Conservation (phyloP, 2,113 vertebrate species). For the Calypte anna region DNA sequence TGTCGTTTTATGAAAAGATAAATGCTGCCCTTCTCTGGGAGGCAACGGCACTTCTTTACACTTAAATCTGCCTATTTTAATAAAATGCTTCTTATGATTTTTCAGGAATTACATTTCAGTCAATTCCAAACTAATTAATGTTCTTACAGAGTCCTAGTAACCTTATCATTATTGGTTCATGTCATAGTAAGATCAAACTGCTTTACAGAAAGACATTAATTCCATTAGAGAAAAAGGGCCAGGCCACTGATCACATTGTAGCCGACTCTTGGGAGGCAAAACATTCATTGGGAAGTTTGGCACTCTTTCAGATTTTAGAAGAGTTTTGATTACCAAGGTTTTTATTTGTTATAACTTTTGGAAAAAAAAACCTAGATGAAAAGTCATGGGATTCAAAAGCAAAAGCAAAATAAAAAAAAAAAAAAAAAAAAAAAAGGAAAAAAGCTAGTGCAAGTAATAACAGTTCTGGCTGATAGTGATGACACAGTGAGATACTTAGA, state of each 20-base stretch:
- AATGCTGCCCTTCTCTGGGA: not conserved
- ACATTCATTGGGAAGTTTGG: not conserved
- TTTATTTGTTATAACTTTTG: not conserved
- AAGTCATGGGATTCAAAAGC: rapidly evolving
- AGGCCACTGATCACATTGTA: not conserved
- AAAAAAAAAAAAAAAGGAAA: not conserved
- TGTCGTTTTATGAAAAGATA: not conserved
- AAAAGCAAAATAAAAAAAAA: not conserved
- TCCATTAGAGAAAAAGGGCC: not conserved
- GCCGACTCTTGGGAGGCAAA: not conserved
- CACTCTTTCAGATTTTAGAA: not conserved
- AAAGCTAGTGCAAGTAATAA: not conserved
- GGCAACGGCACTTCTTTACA: not conserved
- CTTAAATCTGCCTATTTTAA: not conserved
- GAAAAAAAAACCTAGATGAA: not conserved
- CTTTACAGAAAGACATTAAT: not conserved
- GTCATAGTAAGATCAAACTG: not conserved
- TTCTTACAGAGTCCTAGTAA: not conserved
- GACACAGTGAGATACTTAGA: rapidly evolving
- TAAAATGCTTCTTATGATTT: slow-evolving; percentile 5
- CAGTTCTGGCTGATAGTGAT: not conserved
- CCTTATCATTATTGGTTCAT: not conserved
- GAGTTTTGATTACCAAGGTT: not conserved
- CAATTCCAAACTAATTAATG: not conserved
- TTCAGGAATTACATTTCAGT: slow-evolving; percentile 38